These are phyloP conservation scores for Patella caerulea DNA, from an alignment of 2,888 invertebrate species.

Conservation along the genomic window DNA sequence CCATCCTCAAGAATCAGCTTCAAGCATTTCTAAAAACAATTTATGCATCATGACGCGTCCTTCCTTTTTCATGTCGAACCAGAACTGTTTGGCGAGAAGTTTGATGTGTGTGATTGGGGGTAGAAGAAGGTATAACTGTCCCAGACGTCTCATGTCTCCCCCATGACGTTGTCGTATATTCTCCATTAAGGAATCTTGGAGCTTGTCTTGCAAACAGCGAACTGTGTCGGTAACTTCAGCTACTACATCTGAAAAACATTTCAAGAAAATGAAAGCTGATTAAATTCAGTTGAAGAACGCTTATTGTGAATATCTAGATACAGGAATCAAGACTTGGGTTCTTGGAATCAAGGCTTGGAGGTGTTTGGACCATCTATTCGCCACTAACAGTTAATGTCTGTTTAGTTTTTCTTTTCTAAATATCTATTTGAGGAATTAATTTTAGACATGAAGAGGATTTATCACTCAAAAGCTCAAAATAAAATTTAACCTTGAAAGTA, in stretches of 20 bases:
- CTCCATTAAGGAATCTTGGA: conserved; percentile 88
- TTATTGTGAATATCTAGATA: too few relatives aligned
- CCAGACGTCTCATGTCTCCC: conserved; percentile 78
- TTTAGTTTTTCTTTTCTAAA: too few relatives aligned
- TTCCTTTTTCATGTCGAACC: conserved; percentile 89
- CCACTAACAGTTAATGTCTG: too few relatives aligned
- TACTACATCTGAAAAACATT: conserved; percentile 81
- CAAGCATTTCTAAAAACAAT: conserved; percentile 95
- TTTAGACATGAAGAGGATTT: too few relatives aligned
- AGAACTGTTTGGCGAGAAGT: conserved; percentile 89
- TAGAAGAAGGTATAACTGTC: conserved; percentile 86
- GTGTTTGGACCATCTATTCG: too few relatives aligned
- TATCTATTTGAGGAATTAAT: too few relatives aligned
- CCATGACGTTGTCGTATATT: conserved; percentile 80
- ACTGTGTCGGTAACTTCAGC: conserved; percentile 89
- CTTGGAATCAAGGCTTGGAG: too few relatives aligned
- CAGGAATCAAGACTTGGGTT: too few relatives aligned
- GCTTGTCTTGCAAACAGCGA: conserved; percentile 88
- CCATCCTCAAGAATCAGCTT: conserved; percentile 72
- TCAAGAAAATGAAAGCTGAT: too few relatives aligned
- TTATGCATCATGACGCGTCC: conserved; percentile 95
- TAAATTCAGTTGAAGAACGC: too few relatives aligned
- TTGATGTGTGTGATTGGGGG: conserved; percentile 92
- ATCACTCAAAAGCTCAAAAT: too few relatives aligned
- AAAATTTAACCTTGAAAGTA: too few relatives aligned